Conservation (phyloP, 2,888 invertebrate species). For the Eupithecia subumbrata region DNA sequence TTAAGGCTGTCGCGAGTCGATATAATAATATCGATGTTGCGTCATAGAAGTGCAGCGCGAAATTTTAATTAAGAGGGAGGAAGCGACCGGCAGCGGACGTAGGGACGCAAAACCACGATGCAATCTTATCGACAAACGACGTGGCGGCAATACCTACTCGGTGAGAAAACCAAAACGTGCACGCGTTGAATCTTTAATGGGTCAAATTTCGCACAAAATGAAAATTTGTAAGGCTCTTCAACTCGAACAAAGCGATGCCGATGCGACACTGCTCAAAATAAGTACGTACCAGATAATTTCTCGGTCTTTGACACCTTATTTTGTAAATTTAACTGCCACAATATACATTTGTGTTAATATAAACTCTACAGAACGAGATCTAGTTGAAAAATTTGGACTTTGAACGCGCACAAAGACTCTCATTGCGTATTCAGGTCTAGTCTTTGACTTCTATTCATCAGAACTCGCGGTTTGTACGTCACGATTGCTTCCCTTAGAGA, state of each 20-base stretch:
- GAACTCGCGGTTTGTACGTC: constrained; percentile 35
- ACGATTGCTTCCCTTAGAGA: constrained; percentile 42
- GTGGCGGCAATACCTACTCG: constrained; percentile 48
- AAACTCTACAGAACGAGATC: neutral
- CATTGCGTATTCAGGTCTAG: constrained; percentile 39
- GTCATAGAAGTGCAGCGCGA: constrained; percentile 64
- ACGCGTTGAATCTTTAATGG: constrained; percentile 67
- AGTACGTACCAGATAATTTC: constrained; percentile 20
- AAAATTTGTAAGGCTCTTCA: constrained; percentile 32
- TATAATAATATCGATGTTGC: constrained; percentile 46
- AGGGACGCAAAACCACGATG: constrained; percentile 70
- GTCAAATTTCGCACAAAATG: constrained; percentile 55
- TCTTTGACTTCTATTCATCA: constrained; percentile 33
- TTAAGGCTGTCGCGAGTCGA: constrained; percentile 40
- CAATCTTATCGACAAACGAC: constrained; percentile 65
- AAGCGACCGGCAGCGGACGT: constrained; percentile 69
- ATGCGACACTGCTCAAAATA: constrained; percentile 22
- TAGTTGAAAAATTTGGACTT: constrained; percentile 21
- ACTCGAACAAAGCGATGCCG: constrained; percentile 30
- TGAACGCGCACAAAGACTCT: constrained; percentile 23
- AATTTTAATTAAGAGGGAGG: constrained; percentile 78
- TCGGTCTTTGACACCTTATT: constrained; percentile 27
- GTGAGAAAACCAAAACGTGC: constrained; percentile 73
- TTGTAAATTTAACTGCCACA: constrained; percentile 15
- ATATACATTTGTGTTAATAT: neutral